These are phyloP conservation scores for Apodemus sylvaticus DNA, from an alignment of 2,113 vertebrate genomes.

Conservation along the genomic window DNA sequence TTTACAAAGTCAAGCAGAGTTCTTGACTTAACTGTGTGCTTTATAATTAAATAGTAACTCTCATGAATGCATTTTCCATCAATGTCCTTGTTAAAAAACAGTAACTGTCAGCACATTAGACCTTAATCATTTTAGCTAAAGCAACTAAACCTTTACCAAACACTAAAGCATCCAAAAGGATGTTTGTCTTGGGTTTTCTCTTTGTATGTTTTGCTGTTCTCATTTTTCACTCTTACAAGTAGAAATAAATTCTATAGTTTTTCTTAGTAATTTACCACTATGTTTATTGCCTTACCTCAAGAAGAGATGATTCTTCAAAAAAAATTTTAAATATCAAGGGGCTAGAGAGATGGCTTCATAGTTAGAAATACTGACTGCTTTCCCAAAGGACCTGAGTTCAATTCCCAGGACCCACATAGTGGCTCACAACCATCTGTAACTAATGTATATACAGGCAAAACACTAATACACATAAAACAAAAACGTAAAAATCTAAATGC, in stretches of 20 bases:
- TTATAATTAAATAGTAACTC: slow-evolving; percentile 21
- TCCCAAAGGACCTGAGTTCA: not conserved
- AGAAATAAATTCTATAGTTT: not conserved
- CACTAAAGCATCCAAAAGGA: not conserved
- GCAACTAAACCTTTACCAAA: slow-evolving; percentile 25
- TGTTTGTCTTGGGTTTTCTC: not conserved
- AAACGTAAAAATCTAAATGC: slow-evolving; percentile 34
- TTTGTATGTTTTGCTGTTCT: not conserved
- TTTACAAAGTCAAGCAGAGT: slow-evolving; percentile 33
- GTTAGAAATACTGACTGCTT: not conserved
- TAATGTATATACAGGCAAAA: not conserved
- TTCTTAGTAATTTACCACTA: slow-evolving; percentile 39
- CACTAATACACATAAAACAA: not conserved
- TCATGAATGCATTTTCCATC: slow-evolving; percentile 33
- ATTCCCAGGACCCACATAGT: not conserved
- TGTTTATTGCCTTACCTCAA: slow-evolving; percentile 29
- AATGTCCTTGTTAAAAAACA: slow-evolving; percentile 29
- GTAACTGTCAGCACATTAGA: slow-evolving; percentile 23
- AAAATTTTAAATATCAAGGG: not conserved
- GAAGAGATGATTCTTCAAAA: not conserved
- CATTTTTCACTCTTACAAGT: not conserved
- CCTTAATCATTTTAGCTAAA: slow-evolving; percentile 30
- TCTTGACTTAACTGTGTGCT: not conserved
- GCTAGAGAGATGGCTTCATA: not conserved
- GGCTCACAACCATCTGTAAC: not conserved